phyloP scores from a whole-genome alignment of 2,888 invertebrate genomes.

The Eristalis arbustorum region DNA sequence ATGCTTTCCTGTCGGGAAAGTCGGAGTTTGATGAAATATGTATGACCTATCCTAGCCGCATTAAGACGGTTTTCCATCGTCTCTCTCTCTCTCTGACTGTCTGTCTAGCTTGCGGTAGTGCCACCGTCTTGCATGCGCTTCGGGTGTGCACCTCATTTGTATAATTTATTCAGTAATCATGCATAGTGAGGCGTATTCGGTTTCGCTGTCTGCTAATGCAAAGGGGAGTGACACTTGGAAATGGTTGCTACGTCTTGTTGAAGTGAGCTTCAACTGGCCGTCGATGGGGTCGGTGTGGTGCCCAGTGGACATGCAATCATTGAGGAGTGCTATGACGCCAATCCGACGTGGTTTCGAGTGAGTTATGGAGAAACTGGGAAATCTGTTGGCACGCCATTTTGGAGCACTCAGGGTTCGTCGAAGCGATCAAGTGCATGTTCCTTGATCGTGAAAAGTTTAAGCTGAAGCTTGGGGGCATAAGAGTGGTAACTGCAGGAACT shows the following conservation, averaged over 20 bases:
- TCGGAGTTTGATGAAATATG: slow-evolving; percentile 25
- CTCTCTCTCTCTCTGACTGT: background rate
- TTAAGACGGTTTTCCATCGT: slow-evolving; percentile 8
- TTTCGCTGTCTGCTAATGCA: background rate
- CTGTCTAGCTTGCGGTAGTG: background rate
- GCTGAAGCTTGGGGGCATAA: too few species aligned
- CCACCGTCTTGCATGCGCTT: background rate
- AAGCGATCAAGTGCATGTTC: too few species aligned
- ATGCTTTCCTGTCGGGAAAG: slow-evolving; percentile 3
- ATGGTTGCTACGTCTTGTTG: background rate
- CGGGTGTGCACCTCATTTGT: slow-evolving; percentile 6
- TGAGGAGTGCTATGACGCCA: background rate
- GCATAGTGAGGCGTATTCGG: background rate
- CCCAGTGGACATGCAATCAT: background rate
- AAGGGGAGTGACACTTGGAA: background rate
- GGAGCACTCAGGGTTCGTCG: too few species aligned
- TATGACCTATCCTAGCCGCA: slow-evolving; percentile 5
- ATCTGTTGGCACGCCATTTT: too few species aligned
- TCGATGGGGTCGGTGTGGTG: background rate
- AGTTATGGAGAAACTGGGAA: background rate
- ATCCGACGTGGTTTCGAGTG: background rate
- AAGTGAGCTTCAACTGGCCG: background rate
- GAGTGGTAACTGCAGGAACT: too few species aligned
- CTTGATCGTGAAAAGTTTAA: too few species aligned
- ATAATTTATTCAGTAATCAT: slow-evolving; percentile 31